Conservation (phyloP, 2,113 vertebrate species). For the Aramus guarauna region DNA sequence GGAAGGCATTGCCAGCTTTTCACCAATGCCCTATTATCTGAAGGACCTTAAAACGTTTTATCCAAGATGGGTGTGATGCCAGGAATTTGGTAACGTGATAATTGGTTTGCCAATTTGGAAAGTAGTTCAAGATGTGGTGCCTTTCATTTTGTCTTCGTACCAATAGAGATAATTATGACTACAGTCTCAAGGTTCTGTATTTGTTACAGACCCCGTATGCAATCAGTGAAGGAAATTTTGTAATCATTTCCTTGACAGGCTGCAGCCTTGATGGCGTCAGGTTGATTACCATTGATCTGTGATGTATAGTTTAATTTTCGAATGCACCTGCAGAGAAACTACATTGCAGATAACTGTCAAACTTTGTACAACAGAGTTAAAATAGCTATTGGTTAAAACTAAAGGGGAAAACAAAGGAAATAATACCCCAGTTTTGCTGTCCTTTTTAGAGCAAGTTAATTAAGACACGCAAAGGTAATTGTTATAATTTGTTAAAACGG, state of each 20-base stretch:
- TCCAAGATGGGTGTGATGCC: neutral
- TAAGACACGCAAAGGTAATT: neutral
- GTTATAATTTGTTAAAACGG: neutral
- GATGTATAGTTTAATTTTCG: neutral
- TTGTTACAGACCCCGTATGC: neutral
- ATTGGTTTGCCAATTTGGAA: neutral
- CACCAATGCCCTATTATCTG: fast-evolving
- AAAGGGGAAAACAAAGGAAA: neutral
- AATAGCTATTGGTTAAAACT: neutral
- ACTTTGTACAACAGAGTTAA: neutral
- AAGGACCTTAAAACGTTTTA: neutral
- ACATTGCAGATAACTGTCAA: neutral
- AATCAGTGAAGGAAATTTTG: neutral
- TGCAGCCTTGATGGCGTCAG: neutral
- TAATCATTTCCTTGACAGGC: neutral
- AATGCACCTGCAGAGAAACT: neutral
- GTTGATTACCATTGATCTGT: neutral
- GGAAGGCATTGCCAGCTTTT: neutral
- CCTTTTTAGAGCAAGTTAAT: neutral
- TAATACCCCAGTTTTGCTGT: neutral
- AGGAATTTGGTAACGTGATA: neutral
- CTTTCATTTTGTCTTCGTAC: neutral
- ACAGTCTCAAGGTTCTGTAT: neutral
- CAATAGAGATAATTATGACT: neutral
- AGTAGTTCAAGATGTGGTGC: neutral